A percentile compares a stretch with the other conserved stretches of the same genome.
These are phyloP conservation scores for Iguana delicatissima DNA, from an alignment of 2,797 vertebrate species.

Conservation along the genomic window DNA sequence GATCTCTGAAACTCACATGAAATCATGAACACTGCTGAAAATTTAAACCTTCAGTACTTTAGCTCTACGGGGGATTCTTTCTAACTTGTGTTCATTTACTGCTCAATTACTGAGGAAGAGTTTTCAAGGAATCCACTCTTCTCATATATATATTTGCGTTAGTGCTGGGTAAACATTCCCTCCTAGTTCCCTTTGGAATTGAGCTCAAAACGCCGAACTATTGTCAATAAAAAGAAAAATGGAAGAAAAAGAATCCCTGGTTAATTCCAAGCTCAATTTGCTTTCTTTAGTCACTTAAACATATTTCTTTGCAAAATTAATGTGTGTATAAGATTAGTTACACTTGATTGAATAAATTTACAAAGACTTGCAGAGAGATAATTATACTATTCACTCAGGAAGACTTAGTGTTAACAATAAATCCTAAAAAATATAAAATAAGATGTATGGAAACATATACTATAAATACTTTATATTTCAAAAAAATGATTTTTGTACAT, in stretches of 20 bases:
- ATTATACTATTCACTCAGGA: neutral
- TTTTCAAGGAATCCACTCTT: fast-evolving
- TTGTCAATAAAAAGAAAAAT: no score
- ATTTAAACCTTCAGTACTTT: no score
- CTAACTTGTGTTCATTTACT: neutral
- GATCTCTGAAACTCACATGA: no score
- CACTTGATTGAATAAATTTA: neutral
- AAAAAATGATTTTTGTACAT: neutral
- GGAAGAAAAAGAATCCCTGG: no score
- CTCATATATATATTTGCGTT: neutral
- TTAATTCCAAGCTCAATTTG: no score
- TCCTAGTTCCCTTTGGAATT: neutral
- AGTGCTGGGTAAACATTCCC: neutral
- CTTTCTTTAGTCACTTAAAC: no score
- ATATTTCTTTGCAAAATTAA: no score
- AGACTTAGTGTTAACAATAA: neutral
- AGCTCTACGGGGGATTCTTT: no score
- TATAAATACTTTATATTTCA: neutral
- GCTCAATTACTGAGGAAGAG: neutral
- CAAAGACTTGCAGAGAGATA: neutral
- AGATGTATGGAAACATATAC: neutral
- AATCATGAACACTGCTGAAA: no score
- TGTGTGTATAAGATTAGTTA: no score
- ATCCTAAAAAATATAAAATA: neutral
- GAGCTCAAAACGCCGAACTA: neutral